Base-by-base conservation (phyloP, 2,797 vertebrate genomes). In the Pseudotriccus pelzelni region DNA sequence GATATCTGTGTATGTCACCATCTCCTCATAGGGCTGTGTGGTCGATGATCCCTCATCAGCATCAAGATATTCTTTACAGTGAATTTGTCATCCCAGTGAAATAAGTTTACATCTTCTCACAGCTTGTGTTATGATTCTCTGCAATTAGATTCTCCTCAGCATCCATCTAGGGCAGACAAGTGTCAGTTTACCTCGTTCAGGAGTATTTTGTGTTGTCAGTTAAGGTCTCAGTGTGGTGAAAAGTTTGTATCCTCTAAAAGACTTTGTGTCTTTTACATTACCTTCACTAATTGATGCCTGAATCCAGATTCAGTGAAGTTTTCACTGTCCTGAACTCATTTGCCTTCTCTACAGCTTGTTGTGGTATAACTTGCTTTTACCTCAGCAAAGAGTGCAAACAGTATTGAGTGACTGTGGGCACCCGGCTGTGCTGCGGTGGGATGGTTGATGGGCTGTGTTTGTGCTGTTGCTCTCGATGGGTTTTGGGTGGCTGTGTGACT, bases 391-490 rank as follows among this genome's bases (percentile, higher is more conserved):
- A 32, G 30, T 19, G 24, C 7, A 8, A 20, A 21, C 15, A 52
- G 27, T 2, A 2, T 1, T 49, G 46, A 66, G 58, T 28, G 24
- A 4, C 23, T 49, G 28, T 2, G 18, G 41, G 8, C 6, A 27
- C 55, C 69, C 50, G 68, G 4, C 39, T 27, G 25, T 36, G 60
- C 68, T 19, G 5, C 28, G 34, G 1, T 20, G 56, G 66, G 60
- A 24, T 5, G 46, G 66, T 1, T 20, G 60, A 41, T 7, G 73
- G 15, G 52, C 67, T 93, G 46, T 27, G 55, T 34, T 75, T 32
- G 3, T 2, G 4, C 66, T 32, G 32, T 5, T 67, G 14, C 36
- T 59, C 56, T 52, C 6, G 0, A 16, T 13, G 60, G 44, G 36
- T 52, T 79, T 68, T 1, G 0, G 27, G 19, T 27, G 58, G 18